These are phyloP conservation scores for Parapsyche elsis DNA, from an alignment of 1,140 invertebrate species.

Conservation along the genomic window DNA sequence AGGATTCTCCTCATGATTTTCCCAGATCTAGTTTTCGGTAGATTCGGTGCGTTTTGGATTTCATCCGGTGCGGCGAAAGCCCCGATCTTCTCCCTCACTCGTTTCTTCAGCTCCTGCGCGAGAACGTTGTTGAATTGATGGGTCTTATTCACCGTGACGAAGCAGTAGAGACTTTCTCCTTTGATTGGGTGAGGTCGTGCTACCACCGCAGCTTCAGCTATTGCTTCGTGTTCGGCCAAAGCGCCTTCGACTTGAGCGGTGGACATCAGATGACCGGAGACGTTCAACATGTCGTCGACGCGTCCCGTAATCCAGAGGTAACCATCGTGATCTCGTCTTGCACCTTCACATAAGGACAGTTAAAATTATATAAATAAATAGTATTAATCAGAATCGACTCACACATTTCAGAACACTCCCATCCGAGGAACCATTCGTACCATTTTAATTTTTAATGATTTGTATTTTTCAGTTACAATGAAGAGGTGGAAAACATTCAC, in stretches of 20 bases:
- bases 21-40: slow-evolving; percentile 97
- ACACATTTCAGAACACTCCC: neutral
- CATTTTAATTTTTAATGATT: too few relatives aligned
- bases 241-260: slow-evolving; percentile 96
- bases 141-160: slow-evolving; percentile 88
- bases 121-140: slow-evolving; percentile 77
- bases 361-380: neutral
- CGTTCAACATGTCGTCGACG: slow-evolving; percentile 98
- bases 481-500: too few relatives aligned
- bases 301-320: slow-evolving; percentile 97
- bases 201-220: slow-evolving; percentile 96
- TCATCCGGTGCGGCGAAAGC: slow-evolving; percentile 96
- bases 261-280: slow-evolving; percentile 96
- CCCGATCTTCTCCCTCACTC: slow-evolving; percentile 92
- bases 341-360: slow-evolving; percentile 70
- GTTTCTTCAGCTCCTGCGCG: slow-evolving; percentile 80
- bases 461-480: too few relatives aligned
- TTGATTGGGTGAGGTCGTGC: slow-evolving; percentile 93
- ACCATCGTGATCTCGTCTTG: slow-evolving; percentile 90
- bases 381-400: neutral
- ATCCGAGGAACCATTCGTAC: too few relatives aligned
- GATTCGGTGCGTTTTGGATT: slow-evolving; percentile 89
- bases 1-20: slow-evolving; percentile 98
- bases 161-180: slow-evolving; percentile 97
- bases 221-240: slow-evolving; percentile 82